Evolutionary conservation across 2,888 invertebrate genomes (phyloP).

Genomic region (Sinhomidia bicolor): DNA sequence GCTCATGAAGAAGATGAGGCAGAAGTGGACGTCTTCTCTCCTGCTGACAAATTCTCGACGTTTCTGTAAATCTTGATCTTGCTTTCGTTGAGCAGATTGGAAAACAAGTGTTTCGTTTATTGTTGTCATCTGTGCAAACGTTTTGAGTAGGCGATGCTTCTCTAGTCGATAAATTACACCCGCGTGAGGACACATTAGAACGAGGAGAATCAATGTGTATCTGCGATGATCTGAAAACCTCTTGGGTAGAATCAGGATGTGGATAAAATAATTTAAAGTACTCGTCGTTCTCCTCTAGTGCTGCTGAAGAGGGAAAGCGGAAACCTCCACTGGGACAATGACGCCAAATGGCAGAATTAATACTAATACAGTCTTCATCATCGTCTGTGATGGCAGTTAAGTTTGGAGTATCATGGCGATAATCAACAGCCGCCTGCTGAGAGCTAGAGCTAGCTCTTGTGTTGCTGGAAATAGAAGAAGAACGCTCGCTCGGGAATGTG

Average conservation of each 20-base stretch:
- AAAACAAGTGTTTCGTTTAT: too few relatives aligned
- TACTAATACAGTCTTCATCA: background rate
- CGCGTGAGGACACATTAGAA: background rate
- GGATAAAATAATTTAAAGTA: too few relatives aligned
- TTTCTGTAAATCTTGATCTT: conserved; percentile 25
- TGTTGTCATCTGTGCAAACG: too few relatives aligned
- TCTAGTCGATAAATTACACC: too few relatives aligned
- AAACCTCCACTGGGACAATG: background rate
- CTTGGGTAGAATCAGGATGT: background rate
- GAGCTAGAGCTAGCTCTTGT: too few relatives aligned
- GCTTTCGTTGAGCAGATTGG: too few relatives aligned
- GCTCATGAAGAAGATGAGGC: conserved; percentile 10
- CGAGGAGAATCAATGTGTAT: too few relatives aligned
- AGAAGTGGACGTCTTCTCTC: background rate
- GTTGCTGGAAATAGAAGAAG: background rate
- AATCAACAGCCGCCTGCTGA: too few relatives aligned
- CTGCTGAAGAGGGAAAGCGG: background rate
- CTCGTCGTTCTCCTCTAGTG: background rate
- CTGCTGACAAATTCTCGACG: background rate
- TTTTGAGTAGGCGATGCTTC: too few relatives aligned
- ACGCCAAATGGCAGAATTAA: background rate
- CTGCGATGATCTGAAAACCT: too few relatives aligned
- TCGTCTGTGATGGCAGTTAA: background rate
- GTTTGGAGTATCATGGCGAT: too few relatives aligned
- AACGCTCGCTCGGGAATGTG: background rate